Base-by-base conservation (phyloP, 2,888 invertebrate genomes). In the Sepioteuthis lessoniana region DNA sequence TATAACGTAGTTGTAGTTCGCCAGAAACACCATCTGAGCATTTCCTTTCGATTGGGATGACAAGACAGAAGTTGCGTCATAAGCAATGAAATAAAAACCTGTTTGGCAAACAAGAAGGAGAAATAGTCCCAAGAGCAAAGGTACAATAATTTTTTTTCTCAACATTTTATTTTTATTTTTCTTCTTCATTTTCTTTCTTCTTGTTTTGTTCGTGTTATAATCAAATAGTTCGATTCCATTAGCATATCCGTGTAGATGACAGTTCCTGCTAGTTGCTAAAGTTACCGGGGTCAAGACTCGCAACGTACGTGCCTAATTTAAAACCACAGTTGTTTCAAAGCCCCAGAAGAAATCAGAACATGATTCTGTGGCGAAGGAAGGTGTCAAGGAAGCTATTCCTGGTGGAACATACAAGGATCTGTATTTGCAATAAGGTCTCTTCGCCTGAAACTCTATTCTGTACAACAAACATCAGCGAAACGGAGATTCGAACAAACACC, bases 281-380 rank as follows among this genome's bases (percentile, higher is more conserved):
- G 35, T 76, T n/a, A 76, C 35, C n/a, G 16, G n/a, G n/a, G 55
- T 16, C 16, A 76, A 35, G n/a, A 76, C n/a, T n/a, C n/a, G n/a
- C n/a, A 35, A 35, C n/a, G 76, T 76, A 76, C 76, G 76, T 76
- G 76, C 76, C n/a, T 76, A 76, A 76, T 76, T 76, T 76, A 76
- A n/a, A 76, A 16, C n/a, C n/a, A 35, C 76, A 4, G n/a, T 76
- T 35, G 76, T 76, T 76, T 16, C n/a, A 76, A 76, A 76, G n/a
- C 76, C 76, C 76, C 76, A 76, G 76, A 76, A 76, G 76, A 76
- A 76, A 76, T 76, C 76, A 76, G 76, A 35, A 35, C 76, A 76
- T 76, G 76, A 76, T 76, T n/a, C n/a, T 13, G n/a, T 76, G 16
- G n/a, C 16, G 76, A 19, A 35, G n/a, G 76, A 76, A 76, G 35